These are phyloP conservation scores for Chaenocephalus aceratus DNA, from an alignment of 2,113 vertebrate genomes.

Conservation along the genomic window DNA sequence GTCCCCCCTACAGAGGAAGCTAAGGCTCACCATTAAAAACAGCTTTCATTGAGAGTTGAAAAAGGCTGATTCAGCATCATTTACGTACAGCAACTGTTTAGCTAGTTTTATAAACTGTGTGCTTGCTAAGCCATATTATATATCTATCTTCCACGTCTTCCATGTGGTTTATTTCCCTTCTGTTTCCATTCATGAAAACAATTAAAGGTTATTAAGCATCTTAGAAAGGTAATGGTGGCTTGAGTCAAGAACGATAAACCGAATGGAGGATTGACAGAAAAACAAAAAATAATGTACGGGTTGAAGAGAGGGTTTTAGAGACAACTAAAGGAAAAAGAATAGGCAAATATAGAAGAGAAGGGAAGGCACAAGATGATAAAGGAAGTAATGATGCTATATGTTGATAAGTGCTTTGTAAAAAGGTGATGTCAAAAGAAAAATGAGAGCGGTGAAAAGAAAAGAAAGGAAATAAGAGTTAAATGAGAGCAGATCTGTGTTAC, in stretches of 20 bases:
- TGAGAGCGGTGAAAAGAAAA: slow-evolving; percentile 14
- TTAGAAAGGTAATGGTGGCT: slow-evolving; percentile 25
- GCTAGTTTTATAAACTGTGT: not conserved
- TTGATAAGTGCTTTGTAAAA: not conserved
- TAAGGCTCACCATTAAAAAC: not conserved
- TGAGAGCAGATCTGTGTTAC: slow-evolving; percentile 19
- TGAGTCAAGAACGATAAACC: slow-evolving; percentile 28
- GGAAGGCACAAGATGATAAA: not conserved
- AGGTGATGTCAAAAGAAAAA: slow-evolving; percentile 12
- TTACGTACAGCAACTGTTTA: not conserved
- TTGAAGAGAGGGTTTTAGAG: not conserved
- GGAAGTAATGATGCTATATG: not conserved
- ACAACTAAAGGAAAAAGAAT: not conserved
- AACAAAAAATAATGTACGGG: not conserved
- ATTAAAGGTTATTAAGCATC: slow-evolving; percentile 21
- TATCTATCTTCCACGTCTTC: not conserved
- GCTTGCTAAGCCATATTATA: not conserved
- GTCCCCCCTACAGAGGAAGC: not conserved
- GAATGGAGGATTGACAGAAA: slow-evolving; percentile 3
- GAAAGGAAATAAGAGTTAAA: not conserved
- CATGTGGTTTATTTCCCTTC: not conserved
- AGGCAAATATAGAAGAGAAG: not conserved
- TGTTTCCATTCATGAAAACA: slow-evolving; percentile 38
- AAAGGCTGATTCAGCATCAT: not conserved
- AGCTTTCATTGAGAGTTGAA: not conserved